phyloP scores from a whole-genome alignment of 2,113 vertebrate genomes.

The Centropus unirufus region DNA sequence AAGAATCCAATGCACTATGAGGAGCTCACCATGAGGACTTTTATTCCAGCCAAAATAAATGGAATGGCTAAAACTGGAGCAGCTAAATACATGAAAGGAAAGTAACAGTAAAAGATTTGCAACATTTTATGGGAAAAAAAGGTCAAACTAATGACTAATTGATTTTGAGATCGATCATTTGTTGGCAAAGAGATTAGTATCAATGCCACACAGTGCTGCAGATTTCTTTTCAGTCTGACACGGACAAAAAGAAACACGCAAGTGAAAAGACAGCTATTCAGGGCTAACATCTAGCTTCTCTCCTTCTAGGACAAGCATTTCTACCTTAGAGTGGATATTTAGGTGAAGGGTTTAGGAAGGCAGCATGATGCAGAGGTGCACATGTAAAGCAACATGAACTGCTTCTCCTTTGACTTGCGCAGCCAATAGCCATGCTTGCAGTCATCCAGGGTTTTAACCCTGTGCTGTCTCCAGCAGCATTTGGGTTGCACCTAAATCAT shows the following conservation, averaged over 20 bases:
- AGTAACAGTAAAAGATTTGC: background rate
- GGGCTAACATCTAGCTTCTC: background rate
- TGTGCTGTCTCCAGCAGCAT: background rate
- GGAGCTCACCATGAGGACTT: too few species aligned
- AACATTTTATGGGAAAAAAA: background rate
- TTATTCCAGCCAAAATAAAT: background rate
- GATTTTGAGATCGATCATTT: background rate
- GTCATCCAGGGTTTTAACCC: background rate
- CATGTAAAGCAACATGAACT: background rate
- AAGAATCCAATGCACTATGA: background rate
- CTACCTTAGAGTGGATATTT: background rate
- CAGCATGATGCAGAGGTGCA: fast-evolving
- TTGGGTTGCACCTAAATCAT: background rate
- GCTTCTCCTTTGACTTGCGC: background rate
- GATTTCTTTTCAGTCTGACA: background rate
- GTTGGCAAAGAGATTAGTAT: background rate
- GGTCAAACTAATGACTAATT: background rate
- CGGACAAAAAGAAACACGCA: background rate
- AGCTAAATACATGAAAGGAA: background rate
- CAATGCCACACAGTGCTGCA: background rate
- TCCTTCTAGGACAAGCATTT: background rate
- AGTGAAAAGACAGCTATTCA: background rate
- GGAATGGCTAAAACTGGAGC: background rate
- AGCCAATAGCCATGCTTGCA: background rate
- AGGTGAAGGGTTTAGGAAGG: background rate